Conservation (phyloP, 1,140 invertebrate genomes). For the Bombus terrestris region DNA sequence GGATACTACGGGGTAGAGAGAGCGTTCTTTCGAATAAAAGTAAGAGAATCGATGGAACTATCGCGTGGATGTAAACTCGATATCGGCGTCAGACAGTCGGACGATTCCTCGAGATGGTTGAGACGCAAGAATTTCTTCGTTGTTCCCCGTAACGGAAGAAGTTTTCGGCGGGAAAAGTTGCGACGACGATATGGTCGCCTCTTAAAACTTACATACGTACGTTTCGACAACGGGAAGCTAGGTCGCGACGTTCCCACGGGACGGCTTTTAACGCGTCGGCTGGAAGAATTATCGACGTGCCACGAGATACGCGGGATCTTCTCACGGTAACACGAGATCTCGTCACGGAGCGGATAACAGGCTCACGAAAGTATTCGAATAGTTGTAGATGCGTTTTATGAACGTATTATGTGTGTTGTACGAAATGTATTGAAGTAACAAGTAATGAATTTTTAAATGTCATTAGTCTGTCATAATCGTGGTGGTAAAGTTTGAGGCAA, state of each 20-base stretch:
- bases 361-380: background rate
- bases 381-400: too few species aligned
- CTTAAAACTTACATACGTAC: constrained; percentile 61
- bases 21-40: constrained; percentile 56
- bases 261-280: constrained; percentile 24
- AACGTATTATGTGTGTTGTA: too few species aligned
- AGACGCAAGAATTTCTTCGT: constrained; percentile 34
- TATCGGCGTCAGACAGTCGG: constrained; percentile 63
- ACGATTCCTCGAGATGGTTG: background rate
- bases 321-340: background rate
- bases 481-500: too few species aligned
- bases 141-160: constrained; percentile 44
- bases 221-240: constrained; percentile 23
- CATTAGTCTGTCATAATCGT: too few species aligned
- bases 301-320: background rate
- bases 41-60: constrained; percentile 62
- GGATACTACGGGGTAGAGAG: background rate
- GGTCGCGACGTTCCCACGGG: constrained; percentile 22
- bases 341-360: background rate
- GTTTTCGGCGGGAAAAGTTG: constrained; percentile 64
- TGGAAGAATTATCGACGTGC: constrained; percentile 24
- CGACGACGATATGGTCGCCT: constrained; percentile 43
- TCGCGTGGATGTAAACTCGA: constrained; percentile 69
- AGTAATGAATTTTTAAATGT: too few species aligned
- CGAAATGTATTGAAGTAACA: too few species aligned